Conservation (phyloP, 1,140 invertebrate genomes). For the Portunus trituberculatus region DNA sequence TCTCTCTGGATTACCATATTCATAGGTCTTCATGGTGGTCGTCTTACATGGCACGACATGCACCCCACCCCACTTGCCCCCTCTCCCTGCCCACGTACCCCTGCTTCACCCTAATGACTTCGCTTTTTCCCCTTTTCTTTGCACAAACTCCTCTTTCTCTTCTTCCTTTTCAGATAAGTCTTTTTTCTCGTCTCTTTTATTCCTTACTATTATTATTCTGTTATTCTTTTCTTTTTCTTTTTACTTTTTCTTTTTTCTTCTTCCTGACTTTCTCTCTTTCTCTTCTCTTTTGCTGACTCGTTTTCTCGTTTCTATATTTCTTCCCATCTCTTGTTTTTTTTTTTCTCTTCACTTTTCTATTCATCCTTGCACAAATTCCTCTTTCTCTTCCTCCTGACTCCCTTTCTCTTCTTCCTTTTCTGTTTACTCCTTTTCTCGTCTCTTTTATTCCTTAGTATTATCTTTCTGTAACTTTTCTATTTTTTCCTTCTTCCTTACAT, state of each 20-base stretch:
- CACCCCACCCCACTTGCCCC: not conserved
- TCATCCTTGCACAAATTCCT: not conserved
- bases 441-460: not conserved
- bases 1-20: conserved; percentile 25
- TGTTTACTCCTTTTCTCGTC: not conserved
- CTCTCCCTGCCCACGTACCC: not conserved
- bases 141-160: no score
- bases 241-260: no score
- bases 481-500: not conserved
- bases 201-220: no score
- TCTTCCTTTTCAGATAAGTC: no score
- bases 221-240: no score
- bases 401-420: not conserved
- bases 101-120: no score
- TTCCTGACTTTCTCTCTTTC: no score
- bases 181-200: no score
- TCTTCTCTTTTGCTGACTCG: no score
- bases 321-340: no score
- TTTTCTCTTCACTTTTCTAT: not conserved
- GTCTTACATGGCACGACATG: not conserved
- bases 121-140: no score
- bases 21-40: conserved; percentile 13
- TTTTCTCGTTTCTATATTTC: no score
- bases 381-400: not conserved
- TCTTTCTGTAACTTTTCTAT: not conserved